phyloP scores from a whole-genome alignment of 2,888 invertebrate genomes.

The Agonopterix subpropinquella region DNA sequence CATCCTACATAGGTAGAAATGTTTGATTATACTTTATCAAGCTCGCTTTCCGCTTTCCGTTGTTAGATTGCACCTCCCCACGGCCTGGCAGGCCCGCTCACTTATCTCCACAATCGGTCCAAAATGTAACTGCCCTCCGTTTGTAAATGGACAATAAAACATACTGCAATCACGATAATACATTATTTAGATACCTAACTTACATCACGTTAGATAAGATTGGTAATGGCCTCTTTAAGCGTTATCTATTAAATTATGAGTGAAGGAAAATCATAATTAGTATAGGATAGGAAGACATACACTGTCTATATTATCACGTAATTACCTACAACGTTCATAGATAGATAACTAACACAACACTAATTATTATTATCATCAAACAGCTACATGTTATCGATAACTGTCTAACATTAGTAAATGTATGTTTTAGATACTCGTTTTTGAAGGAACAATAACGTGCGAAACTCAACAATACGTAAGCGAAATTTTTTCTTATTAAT shows the following conservation, averaged over 20 bases:
- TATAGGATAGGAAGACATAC: too few species aligned
- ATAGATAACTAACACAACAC: background rate
- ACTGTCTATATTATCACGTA: background rate
- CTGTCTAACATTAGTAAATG: too few species aligned
- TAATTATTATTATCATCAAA: background rate
- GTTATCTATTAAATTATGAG: too few species aligned
- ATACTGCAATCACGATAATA: conserved; percentile 37
- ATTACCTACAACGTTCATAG: background rate
- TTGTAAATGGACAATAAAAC: conserved; percentile 45
- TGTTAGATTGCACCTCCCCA: too few species aligned
- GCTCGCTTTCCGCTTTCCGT: too few species aligned
- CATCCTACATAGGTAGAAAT: too few species aligned
- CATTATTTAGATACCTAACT: conserved; percentile 19
- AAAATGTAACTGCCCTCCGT: conserved; percentile 30
- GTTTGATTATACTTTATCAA: too few species aligned
- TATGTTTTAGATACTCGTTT: too few species aligned
- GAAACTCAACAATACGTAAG: too few species aligned
- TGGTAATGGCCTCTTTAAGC: conserved; percentile 29
- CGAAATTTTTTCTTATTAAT: too few species aligned
- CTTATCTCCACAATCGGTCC: conserved; percentile 35
- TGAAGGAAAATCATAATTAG: too few species aligned
- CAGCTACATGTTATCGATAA: background rate
- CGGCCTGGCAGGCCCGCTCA: conserved; percentile 11
- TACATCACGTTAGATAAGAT: conserved; percentile 33
- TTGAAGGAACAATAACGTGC: too few species aligned